Evolutionary conservation across 35 echinoderm and acorn worm genomes (phyloP).

Genomic region (Diadema setosum): DNA sequence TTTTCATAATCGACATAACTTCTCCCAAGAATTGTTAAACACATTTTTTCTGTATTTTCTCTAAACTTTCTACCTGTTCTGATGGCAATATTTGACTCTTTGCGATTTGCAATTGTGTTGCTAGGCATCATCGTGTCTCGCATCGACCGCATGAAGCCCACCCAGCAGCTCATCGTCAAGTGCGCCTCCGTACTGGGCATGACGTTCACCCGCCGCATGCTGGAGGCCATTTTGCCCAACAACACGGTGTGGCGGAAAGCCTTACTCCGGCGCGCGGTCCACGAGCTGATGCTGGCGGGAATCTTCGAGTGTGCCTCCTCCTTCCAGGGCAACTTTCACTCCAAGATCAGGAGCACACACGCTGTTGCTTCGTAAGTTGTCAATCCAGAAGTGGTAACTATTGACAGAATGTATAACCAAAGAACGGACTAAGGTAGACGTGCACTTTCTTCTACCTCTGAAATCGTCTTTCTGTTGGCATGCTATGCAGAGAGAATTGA

Average conservation of each 20-base stretch:
- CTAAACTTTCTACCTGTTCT: not conserved
- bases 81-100: not conserved
- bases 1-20: not conserved
- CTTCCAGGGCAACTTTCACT: not conserved
- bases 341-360: not conserved
- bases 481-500: too few species aligned
- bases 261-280: constrained; percentile 49
- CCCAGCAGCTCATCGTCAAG: constrained; percentile 89
- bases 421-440: too few species aligned
- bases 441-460: too few species aligned
- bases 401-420: too few species aligned
- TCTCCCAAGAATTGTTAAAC: not conserved
- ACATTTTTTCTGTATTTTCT: not conserved
- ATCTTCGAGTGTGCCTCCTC: constrained; percentile 85
- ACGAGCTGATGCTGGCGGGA: constrained; percentile 64
- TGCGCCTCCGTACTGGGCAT: constrained; percentile 86
- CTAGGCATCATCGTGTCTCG: constrained; percentile 85
- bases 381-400: too few species aligned
- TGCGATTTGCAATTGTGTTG: too few species aligned
- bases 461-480: too few species aligned
- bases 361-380: not conserved
- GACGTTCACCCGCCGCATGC: constrained; percentile 67
- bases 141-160: constrained; percentile 89
- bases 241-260: constrained; percentile 16
- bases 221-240: constrained; percentile 68